phyloP scores from a whole-genome alignment of 2,113 vertebrate species.

The Rostratula benghalensis region DNA sequence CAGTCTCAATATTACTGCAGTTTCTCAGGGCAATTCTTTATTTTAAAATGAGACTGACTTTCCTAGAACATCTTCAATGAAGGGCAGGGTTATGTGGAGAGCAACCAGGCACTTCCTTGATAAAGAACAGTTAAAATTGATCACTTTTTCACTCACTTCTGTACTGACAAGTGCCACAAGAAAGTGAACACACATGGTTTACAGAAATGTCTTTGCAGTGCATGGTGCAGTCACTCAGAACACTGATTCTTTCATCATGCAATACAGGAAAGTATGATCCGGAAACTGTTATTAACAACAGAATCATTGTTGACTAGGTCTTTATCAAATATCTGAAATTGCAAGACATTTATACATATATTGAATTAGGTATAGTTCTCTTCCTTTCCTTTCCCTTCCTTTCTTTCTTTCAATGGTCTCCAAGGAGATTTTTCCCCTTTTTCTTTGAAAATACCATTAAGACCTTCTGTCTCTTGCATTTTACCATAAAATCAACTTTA shows the following conservation, averaged over 20 bases:
- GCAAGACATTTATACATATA: background rate
- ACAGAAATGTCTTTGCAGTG: background rate
- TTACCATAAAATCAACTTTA: background rate
- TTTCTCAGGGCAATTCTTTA: background rate
- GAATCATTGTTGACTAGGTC: background rate
- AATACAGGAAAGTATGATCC: background rate
- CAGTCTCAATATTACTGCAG: background rate
- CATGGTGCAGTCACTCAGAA: background rate
- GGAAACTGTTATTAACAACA: background rate
- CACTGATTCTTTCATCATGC: background rate
- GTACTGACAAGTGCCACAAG: background rate
- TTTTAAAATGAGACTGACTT: background rate
- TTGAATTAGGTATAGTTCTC: background rate
- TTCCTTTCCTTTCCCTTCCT: background rate
- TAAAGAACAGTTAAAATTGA: background rate
- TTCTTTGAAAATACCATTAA: background rate
- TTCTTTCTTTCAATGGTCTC: background rate
- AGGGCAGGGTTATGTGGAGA: background rate
- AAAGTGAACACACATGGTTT: background rate
- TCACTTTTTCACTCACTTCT: background rate
- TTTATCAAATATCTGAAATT: background rate
- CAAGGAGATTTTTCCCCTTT: background rate
- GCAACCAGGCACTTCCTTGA: background rate
- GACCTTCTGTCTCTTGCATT: background rate
- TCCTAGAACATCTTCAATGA: background rate